These are phyloP conservation scores for Philonicus albiceps DNA, from an alignment of 2,888 invertebrate genomes.

Conservation along the genomic window DNA sequence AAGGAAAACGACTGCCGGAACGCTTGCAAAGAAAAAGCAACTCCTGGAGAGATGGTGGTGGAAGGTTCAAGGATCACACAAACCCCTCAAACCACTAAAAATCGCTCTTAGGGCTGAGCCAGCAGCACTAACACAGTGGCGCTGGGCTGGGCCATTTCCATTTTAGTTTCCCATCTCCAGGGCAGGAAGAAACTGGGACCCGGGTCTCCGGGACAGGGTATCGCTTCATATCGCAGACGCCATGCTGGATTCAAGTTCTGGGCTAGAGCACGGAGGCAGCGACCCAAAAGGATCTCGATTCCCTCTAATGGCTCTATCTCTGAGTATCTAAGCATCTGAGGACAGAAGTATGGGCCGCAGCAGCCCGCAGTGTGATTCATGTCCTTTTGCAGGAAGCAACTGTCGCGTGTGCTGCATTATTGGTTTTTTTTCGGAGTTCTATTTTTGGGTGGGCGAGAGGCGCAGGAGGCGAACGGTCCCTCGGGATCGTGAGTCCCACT, in stretches of 20 bases:
- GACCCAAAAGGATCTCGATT: conserved; percentile 48
- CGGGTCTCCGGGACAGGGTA: not conserved
- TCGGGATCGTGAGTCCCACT: not conserved
- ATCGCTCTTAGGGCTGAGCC: not conserved
- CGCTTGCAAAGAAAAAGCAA: not conserved
- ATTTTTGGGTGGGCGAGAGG: conserved; percentile 15
- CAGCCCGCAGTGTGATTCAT: conserved; percentile 57
- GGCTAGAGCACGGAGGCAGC: not conserved
- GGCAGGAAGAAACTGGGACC: not conserved
- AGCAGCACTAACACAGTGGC: not conserved
- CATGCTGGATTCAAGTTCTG: conserved; percentile 22
- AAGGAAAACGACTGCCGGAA: not conserved
- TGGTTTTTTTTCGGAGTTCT: conserved; percentile 42
- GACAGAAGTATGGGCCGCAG: conserved; percentile 59
- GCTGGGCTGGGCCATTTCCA: not conserved
- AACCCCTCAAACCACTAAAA: not conserved
- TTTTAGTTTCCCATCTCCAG: not conserved
- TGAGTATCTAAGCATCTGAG: conserved; percentile 48
- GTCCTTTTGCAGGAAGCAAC: conserved; percentile 50
- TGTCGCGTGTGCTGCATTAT: conserved; percentile 43
- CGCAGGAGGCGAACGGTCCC: not conserved
- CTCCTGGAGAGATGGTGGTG: not conserved
- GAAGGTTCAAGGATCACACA: conserved; percentile 31
- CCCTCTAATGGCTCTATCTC: conserved; percentile 61
- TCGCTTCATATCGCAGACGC: conserved; percentile 16